Evolutionary conservation across 2,113 vertebrate species (phyloP).

Genomic region (Riparia riparia): DNA sequence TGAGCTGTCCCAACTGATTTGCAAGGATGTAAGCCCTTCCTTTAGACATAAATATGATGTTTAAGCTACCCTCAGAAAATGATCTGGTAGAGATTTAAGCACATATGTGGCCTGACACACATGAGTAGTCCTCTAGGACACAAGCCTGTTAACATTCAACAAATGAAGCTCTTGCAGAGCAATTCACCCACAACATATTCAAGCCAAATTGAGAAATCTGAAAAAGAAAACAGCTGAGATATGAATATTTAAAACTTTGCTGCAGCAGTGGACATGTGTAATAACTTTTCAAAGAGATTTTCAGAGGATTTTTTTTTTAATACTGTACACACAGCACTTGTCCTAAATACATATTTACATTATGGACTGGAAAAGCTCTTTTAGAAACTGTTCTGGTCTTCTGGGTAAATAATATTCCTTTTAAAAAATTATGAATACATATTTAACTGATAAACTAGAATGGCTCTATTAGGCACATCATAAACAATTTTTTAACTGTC

Average conservation of each 20-base stretch:
- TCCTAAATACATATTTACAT: slow-evolving; percentile 76
- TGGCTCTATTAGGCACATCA: slow-evolving; percentile 45
- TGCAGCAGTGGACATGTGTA: slow-evolving; percentile 64
- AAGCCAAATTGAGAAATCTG: slow-evolving; percentile 22
- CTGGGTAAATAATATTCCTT: slow-evolving; percentile 59
- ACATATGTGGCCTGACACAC: not conserved
- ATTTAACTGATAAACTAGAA: slow-evolving; percentile 60
- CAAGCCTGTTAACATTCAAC: not conserved
- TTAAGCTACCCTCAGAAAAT: not conserved
- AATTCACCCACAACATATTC: not conserved
- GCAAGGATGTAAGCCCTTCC: not conserved
- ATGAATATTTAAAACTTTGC: slow-evolving; percentile 71
- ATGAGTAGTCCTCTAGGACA: not conserved
- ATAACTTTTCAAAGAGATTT: slow-evolving; percentile 73
- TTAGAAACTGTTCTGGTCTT: slow-evolving; percentile 57
- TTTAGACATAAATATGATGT: not conserved
- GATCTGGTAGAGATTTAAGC: not conserved
- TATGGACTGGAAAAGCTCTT: slow-evolving; percentile 58
- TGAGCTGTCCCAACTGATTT: not conserved
- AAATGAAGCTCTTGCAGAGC: not conserved
- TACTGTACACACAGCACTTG: slow-evolving; percentile 63
- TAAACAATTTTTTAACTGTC: slow-evolving; percentile 50
- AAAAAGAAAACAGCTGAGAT: slow-evolving; percentile 60
- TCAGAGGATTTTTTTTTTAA: slow-evolving; percentile 55
- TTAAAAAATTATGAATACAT: slow-evolving; percentile 66